Percentiles rank a stretch among this genome's conserved stretches.
These are phyloP conservation scores for Macrosteles quadrilineatus DNA, from an alignment of 1,140 invertebrate genomes.

Conservation along the genomic window DNA sequence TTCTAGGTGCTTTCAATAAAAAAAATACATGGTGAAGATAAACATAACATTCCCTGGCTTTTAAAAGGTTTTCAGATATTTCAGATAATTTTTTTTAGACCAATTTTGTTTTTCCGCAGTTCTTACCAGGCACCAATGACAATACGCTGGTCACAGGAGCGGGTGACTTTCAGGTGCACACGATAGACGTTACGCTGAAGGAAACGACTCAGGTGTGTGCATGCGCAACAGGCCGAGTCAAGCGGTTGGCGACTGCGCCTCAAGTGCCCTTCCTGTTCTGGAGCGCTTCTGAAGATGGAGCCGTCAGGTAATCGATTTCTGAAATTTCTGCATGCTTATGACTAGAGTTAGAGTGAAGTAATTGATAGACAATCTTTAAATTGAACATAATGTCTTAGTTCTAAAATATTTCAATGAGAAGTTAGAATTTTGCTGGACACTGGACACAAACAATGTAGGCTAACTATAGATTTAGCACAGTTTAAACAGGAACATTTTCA, in stretches of 20 bases:
- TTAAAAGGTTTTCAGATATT: too few species aligned
- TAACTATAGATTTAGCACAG: too few species aligned
- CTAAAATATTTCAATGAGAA: too few species aligned
- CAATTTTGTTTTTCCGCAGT: constrained; percentile 56
- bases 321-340: constrained; percentile 46
- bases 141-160: constrained; percentile 82
- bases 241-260: constrained; percentile 84
- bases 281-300: constrained; percentile 93
- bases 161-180: constrained; percentile 80
- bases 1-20: too few species aligned
- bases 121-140: constrained; percentile 72
- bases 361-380: too few species aligned
- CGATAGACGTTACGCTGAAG: constrained; percentile 69
- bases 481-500: too few species aligned
- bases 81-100: too few species aligned
- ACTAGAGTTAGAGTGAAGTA: neutral
- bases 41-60: too few species aligned
- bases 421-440: too few species aligned
- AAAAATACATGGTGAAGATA: too few species aligned
- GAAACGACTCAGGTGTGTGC: constrained; percentile 72
- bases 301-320: constrained; percentile 81
- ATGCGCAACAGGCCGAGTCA: constrained; percentile 86
- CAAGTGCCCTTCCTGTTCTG: constrained; percentile 85
- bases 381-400: too few species aligned
- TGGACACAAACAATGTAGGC: too few species aligned